Evolutionary conservation across 2,797 vertebrate genomes (phyloP).

Genomic region (Myoxocephalus aenaeus): DNA sequence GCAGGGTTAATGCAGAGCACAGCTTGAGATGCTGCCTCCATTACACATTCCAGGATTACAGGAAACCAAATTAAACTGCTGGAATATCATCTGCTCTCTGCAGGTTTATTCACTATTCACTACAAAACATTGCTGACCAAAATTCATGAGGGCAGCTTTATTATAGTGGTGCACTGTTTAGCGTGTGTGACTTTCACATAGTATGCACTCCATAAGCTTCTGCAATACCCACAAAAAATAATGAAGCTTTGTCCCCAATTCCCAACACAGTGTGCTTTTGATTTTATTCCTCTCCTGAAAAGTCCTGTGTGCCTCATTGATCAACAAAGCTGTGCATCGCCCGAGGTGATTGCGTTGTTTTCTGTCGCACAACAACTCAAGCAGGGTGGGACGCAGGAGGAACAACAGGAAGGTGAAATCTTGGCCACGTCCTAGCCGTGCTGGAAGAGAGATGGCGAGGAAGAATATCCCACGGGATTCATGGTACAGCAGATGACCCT

Average conservation of each 20-base stretch:
- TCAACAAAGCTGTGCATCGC: slow-evolving; percentile 73
- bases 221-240: slow-evolving; percentile 34
- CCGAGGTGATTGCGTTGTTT: slow-evolving; percentile 69
- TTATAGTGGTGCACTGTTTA: slow-evolving; percentile 27
- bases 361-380: slow-evolving; percentile 55
- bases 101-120: slow-evolving; percentile 19
- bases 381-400: slow-evolving; percentile 14
- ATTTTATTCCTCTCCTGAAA: slow-evolving; percentile 59
- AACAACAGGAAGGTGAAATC: slow-evolving; percentile 75
- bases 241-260: slow-evolving; percentile 50
- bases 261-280: slow-evolving; percentile 53
- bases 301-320: slow-evolving; percentile 64
- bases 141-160: slow-evolving; percentile 18
- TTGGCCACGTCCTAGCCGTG: slow-evolving; percentile 55
- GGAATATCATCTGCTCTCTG: slow-evolving; percentile 42
- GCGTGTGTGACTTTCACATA: slow-evolving; percentile 30
- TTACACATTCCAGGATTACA: slow-evolving; percentile 48
- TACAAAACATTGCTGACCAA: slow-evolving; percentile 1
- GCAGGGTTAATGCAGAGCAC: slow-evolving; percentile 51
- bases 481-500: slow-evolving; percentile 60
- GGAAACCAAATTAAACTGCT: slow-evolving; percentile 50
- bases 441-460: slow-evolving; percentile 28
- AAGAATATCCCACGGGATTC: slow-evolving; percentile 58
- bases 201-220: slow-evolving; percentile 49
- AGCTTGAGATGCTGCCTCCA: slow-evolving; percentile 40